These are phyloP conservation scores for Anguilla japonica DNA, from an alignment of 2,113 vertebrate species.

Conservation along the genomic window DNA sequence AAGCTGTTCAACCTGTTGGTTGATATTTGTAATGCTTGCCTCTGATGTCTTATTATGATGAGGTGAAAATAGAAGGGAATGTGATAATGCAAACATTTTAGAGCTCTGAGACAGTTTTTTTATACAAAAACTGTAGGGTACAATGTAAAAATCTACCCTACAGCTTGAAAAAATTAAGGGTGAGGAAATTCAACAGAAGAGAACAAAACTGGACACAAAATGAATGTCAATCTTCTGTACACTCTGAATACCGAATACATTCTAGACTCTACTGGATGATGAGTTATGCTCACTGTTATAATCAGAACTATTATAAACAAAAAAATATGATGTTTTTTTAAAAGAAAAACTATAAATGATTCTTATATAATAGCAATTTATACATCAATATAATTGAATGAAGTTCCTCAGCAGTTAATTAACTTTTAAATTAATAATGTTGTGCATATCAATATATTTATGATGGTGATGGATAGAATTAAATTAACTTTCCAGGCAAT, in stretches of 20 bases:
- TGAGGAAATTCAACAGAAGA: neutral
- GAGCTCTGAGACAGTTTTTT: neutral
- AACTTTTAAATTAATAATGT: neutral
- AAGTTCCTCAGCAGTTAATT: neutral
- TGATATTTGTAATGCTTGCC: neutral
- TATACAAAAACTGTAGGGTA: neutral
- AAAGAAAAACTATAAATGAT: neutral
- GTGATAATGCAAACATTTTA: neutral
- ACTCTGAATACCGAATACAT: neutral
- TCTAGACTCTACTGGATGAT: neutral
- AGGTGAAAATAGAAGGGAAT: neutral
- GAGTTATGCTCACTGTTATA: neutral
- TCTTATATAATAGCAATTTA: neutral
- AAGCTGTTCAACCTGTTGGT: neutral
- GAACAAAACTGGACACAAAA: neutral
- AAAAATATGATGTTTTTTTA: neutral
- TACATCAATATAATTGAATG: neutral
- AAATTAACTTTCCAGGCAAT: too few relatives aligned
- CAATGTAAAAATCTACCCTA: neutral
- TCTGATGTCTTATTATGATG: neutral
- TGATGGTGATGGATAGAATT: too few relatives aligned
- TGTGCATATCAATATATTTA: neutral
- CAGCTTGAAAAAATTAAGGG: neutral
- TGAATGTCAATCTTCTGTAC: neutral
- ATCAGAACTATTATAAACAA: neutral